Evolutionary conservation across 2,888 invertebrate species (phyloP), one percentile per base, ranked within the genome.

Genomic region (Mycalesis mineus): DNA sequence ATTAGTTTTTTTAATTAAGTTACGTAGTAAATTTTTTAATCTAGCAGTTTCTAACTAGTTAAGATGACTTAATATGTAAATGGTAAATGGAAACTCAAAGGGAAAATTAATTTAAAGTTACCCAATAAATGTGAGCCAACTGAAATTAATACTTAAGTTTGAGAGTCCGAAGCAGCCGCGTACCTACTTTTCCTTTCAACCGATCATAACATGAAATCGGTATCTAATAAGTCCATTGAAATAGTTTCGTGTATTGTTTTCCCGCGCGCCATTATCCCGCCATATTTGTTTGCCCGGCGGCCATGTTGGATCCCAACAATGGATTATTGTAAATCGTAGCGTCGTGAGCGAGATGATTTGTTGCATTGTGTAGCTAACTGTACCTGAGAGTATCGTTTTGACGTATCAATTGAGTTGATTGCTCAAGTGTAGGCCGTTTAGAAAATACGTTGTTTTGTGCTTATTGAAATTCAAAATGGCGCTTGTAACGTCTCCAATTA

Each of bases 301-400:
- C 54, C 53, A 51, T 60, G 55, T 58, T 58, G 60, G 61, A 65
- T 63, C 62, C 58, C 58, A 63, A 68, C 68, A 68, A 70, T 68
- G 64, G 67, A 61, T 68, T 65, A 68, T 71, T 65, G 67, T 69
- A 66, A 67, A 68, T 69, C 65, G 69, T 71, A 65, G 65, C 64
- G 60, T 66, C 62, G 67, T 65, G 61, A 36, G 44, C 60, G 58
- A 58, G 65, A 67, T 71, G 69, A 71, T 71, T 71, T 68, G 69
- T 68, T 64, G 64, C 62, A 67, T 71, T 71, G 68, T 70, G 61
- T 48, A 29, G 58, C 7, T 68, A 67, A 65, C 66, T 58, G 69
- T 68, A 68, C 68, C 64, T 60, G 55, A 64, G 64, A 55, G 64
- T 66, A 67, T 64, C 66, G 66, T 68, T 66, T 63, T 66, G 70